These are phyloP conservation scores for Psilopsiagon aurifrons DNA, from an alignment of 2,113 vertebrate species.

Conservation along the genomic window DNA sequence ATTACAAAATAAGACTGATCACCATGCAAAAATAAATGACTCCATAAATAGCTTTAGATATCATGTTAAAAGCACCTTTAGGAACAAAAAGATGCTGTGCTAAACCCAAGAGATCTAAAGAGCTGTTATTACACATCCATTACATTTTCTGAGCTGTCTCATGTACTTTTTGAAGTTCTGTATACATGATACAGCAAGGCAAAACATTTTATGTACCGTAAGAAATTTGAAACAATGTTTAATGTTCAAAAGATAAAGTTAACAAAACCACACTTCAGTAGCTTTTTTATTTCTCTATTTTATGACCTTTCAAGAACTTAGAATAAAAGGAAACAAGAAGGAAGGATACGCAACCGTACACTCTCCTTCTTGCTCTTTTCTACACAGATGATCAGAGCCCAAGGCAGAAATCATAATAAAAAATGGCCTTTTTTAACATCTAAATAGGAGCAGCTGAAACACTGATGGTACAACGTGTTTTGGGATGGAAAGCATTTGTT, in stretches of 20 bases:
- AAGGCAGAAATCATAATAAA: constrained; percentile 72
- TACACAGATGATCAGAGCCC: constrained; percentile 60
- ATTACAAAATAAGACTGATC: constrained; percentile 83
- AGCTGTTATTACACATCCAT: constrained; percentile 84
- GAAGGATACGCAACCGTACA: constrained; percentile 52
- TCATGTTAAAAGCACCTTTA: constrained; percentile 92
- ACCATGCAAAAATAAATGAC: constrained; percentile 80
- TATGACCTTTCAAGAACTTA: constrained; percentile 63
- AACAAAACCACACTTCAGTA: constrained; percentile 69
- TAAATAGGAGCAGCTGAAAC: constrained; percentile 75
- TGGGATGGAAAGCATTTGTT: constrained; percentile 74
- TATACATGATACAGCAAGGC: constrained; percentile 75
- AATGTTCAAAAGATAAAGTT: constrained; percentile 81
- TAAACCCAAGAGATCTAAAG: constrained; percentile 82
- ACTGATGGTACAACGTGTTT: constrained; percentile 67
- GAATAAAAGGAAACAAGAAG: constrained; percentile 70
- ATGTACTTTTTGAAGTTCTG: constrained; percentile 83
- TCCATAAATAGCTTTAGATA: constrained; percentile 83
- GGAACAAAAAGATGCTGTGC: constrained; percentile 77
- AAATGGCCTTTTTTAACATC: constrained; percentile 56
- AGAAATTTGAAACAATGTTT: constrained; percentile 87
- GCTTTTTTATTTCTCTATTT: constrained; percentile 79
- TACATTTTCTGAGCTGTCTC: constrained; percentile 83
- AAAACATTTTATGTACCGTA: constrained; percentile 82
- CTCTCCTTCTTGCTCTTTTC: constrained; percentile 30